These are phyloP conservation scores for Lophochroa leadbeateri DNA, from an alignment of 2,113 vertebrate species.

Conservation along the genomic window DNA sequence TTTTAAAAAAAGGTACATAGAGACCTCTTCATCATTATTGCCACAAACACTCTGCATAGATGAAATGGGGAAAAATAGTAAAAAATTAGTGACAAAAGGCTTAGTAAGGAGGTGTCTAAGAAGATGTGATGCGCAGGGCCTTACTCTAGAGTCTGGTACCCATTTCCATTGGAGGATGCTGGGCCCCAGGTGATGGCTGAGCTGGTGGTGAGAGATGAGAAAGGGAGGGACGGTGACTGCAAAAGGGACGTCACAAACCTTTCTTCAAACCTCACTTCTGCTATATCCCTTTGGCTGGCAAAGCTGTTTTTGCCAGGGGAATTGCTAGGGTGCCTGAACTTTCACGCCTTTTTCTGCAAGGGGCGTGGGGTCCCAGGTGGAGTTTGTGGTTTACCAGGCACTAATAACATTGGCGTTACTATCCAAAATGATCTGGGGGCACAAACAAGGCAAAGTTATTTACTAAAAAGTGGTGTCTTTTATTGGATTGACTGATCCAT, in stretches of 20 bases:
- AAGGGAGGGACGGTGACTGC: neutral
- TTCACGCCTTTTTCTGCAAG: neutral
- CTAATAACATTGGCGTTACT: neutral
- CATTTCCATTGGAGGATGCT: neutral
- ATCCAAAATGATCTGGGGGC: neutral
- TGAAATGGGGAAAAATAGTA: neutral
- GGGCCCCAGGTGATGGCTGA: neutral
- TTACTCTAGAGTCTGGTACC: neutral
- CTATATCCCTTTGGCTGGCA: neutral
- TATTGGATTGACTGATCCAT: neutral
- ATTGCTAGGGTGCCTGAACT: neutral
- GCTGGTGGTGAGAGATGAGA: neutral
- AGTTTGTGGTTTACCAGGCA: neutral
- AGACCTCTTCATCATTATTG: neutral
- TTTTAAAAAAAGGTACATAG: neutral
- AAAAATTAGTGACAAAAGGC: neutral
- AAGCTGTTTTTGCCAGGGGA: neutral
- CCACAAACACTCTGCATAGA: neutral
- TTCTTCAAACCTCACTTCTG: neutral
- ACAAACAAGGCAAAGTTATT: neutral
- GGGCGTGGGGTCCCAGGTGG: fast-evolving
- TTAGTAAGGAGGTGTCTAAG: neutral
- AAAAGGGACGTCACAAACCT: neutral
- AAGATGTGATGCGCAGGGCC: neutral
- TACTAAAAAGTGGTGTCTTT: neutral